Conservation (phyloP, 2,888 invertebrate species). For the Philopedon plagiatum region DNA sequence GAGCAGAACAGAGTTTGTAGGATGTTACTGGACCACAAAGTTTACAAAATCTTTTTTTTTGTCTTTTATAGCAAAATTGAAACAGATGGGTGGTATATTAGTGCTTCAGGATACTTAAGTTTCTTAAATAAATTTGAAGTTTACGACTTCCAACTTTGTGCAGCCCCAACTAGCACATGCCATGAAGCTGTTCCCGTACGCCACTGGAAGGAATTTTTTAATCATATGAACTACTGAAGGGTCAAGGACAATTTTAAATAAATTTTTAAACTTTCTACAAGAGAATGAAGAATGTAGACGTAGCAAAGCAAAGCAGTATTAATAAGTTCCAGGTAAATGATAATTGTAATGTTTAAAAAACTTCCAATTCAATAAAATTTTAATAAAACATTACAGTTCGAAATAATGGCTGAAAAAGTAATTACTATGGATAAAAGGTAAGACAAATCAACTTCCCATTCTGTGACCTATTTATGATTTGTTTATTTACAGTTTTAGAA, state of each 20-base stretch:
- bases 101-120: too few species aligned
- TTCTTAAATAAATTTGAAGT: too few species aligned
- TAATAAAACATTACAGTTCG: background rate
- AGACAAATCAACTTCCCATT: background rate
- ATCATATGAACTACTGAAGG: background rate
- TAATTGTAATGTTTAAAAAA: background rate
- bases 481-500: constrained; percentile 70
- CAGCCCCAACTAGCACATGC: background rate
- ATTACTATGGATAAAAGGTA: constrained; percentile 25
- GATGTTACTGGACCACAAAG: too few species aligned
- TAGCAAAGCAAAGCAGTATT: constrained; percentile 9
- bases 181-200: background rate
- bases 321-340: background rate
- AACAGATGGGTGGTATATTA: too few species aligned
- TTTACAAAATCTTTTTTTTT: too few species aligned
- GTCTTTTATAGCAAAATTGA: too few species aligned
- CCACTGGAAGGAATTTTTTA: background rate
- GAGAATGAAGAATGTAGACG: constrained; percentile 27
- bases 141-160: too few species aligned
- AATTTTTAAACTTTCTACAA: constrained; percentile 3
- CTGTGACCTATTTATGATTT: background rate
- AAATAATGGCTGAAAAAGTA: constrained; percentile 33
- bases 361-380: background rate
- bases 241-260: constrained; percentile 7
- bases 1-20: too few species aligned